Evolutionary conservation across 2,888 invertebrate species (phyloP).

Genomic region (Lordiphosa andalusiaca): DNA sequence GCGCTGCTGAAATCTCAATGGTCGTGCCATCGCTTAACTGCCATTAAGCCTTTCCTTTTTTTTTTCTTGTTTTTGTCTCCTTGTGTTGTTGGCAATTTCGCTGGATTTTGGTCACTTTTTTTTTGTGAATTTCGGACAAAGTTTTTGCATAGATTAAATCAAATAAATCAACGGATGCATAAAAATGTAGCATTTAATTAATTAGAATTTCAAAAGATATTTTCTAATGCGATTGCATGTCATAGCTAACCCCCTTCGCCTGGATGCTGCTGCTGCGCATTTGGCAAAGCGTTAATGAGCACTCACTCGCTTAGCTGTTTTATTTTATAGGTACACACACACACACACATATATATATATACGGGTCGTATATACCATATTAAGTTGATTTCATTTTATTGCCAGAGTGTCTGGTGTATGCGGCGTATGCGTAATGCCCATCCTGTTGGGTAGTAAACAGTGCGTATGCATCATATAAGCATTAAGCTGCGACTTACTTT

Average conservation of each 20-base stretch:
- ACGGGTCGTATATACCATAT: no score
- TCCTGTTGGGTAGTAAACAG: no score
- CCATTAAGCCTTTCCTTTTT: constrained; percentile 52
- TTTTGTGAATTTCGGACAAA: neutral
- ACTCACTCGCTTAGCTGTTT: constrained; percentile 21
- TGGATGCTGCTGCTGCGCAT: constrained; percentile 51
- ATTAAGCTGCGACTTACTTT: no score
- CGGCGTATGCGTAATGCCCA: no score
- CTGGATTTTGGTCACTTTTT: neutral
- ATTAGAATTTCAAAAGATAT: no score
- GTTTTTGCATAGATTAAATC: constrained; percentile 34
- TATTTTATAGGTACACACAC: constrained; percentile 17
- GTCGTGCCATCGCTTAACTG: constrained; percentile 50
- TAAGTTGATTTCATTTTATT: no score
- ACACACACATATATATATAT: no score
- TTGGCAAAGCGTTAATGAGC: constrained; percentile 57
- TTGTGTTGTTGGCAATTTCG: no score
- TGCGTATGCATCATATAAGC: no score
- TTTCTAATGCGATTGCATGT: constrained; percentile 29
- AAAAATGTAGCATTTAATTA: constrained; percentile 33
- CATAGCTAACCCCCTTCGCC: neutral
- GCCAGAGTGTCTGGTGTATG: no score
- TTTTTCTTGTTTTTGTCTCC: constrained; percentile 10
- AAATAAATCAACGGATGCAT: constrained; percentile 48
- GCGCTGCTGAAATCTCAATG: constrained; percentile 39